phyloP scores from a whole-genome alignment of 2,888 invertebrate species.

The Acleris emargana region DNA sequence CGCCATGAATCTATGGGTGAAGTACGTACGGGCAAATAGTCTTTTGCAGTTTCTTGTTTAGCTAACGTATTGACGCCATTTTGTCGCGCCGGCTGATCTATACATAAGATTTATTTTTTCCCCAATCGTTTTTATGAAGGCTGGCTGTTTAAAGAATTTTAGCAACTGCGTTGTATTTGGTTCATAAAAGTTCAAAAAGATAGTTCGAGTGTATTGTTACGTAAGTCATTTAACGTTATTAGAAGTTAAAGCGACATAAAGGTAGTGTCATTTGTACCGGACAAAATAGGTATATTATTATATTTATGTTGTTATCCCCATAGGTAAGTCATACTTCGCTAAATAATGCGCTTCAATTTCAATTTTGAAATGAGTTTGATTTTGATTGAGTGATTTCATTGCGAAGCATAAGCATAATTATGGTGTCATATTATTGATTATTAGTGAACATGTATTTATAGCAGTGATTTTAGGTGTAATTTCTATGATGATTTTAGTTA shows the following conservation, averaged over 20 bases:
- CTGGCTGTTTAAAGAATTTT: constrained; percentile 48
- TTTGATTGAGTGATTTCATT: too few relatives aligned
- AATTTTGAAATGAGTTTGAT: too few relatives aligned
- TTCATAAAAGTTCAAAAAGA: constrained; percentile 1
- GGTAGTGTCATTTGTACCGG: constrained; percentile 29
- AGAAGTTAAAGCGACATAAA: constrained; percentile 15
- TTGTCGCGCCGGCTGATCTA: constrained; percentile 83
- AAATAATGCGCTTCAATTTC: neutral
- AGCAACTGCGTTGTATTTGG: constrained; percentile 17
- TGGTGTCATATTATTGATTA: constrained; percentile 25
- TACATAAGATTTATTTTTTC: constrained; percentile 67
- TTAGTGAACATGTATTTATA: constrained; percentile 28
- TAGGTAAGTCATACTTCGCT: neutral
- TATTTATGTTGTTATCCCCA: constrained; percentile 22
- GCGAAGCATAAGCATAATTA: neutral
- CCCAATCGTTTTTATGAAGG: constrained; percentile 54
- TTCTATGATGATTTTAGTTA: too few relatives aligned
- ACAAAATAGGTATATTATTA: constrained; percentile 13
- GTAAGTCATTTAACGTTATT: constrained; percentile 25
- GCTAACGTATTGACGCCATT: constrained; percentile 77
- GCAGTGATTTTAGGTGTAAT: constrained; percentile 22
- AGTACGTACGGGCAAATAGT: constrained; percentile 39
- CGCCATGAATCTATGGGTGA: constrained; percentile 27
- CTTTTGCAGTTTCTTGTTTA: constrained; percentile 69
- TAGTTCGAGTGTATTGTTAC: constrained; percentile 19